Percentiles rank a stretch among this genome's conserved stretches.
These are phyloP conservation scores for Drosophila novamexicana DNA, from an alignment of 1,140 invertebrate species.

Conservation along the genomic window DNA sequence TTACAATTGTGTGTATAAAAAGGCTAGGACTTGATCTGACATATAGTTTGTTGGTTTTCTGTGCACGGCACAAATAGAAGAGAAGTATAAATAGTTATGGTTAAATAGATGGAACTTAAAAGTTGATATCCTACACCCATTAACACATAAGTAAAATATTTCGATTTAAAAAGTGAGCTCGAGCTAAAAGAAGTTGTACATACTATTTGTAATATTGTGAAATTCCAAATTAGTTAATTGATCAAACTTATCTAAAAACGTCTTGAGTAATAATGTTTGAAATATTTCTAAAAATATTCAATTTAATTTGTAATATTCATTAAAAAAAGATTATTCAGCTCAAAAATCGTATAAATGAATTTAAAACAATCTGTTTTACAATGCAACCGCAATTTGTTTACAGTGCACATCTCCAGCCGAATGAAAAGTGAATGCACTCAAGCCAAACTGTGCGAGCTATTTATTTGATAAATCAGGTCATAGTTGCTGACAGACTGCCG, in stretches of 20 bases:
- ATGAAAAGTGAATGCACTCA: constrained; percentile 79
- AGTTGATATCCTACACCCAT: no score
- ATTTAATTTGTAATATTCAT: neutral
- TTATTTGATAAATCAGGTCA: constrained; percentile 82
- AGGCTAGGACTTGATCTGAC: neutral
- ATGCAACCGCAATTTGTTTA: constrained; percentile 13
- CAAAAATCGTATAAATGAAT: neutral
- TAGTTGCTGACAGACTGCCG: constrained; percentile 65
- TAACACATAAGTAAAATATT: no score
- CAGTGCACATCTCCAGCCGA: constrained; percentile 48
- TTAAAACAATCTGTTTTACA: neutral
- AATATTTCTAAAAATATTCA: no score
- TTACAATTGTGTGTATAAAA: constrained; percentile 25
- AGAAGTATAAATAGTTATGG: neutral
- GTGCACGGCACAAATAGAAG: constrained; percentile 11
- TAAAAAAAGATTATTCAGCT: neutral
- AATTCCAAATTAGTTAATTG: no score
- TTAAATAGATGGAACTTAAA: no score
- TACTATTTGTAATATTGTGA: no score
- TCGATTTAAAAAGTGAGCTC: no score
- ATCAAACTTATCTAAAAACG: no score
- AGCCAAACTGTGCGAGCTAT: constrained; percentile 59
- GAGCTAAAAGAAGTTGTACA: no score
- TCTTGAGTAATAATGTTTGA: no score
- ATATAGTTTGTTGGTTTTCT: neutral